These are phyloP conservation scores for Atethmia centrago DNA, from an alignment of 2,888 invertebrate species.

Conservation along the genomic window DNA sequence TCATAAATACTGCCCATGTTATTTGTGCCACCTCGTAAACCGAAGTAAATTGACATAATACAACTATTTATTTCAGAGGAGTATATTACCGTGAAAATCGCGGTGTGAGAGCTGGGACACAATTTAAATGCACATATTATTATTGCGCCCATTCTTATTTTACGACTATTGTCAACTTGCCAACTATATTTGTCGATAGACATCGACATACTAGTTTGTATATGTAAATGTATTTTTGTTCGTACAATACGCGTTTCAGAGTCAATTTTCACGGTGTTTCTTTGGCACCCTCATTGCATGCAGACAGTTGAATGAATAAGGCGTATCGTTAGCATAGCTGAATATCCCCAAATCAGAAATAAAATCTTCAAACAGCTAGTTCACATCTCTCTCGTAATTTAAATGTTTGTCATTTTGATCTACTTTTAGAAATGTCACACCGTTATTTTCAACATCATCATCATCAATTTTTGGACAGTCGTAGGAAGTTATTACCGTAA, in stretches of 20 bases:
- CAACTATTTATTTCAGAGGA: conserved; percentile 54
- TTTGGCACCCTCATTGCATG: conserved; percentile 74
- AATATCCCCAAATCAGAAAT: conserved; percentile 54
- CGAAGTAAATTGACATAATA: conserved; percentile 55
- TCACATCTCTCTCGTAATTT: not conserved
- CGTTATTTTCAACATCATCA: conserved; percentile 74
- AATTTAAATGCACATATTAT: conserved; percentile 68
- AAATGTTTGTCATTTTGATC: not conserved
- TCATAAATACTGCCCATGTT: conserved; percentile 47
- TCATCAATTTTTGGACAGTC: conserved; percentile 73
- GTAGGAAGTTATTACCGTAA: conserved; percentile 78
- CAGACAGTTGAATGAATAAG: conserved; percentile 68
- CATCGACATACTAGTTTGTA: conserved; percentile 66
- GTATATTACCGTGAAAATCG: conserved; percentile 57
- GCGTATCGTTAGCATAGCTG: conserved; percentile 63
- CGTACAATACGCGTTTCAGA: conserved; percentile 77
- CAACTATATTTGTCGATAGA: conserved; percentile 55
- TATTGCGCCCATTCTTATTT: conserved; percentile 66
- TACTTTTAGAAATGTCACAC: conserved; percentile 48
- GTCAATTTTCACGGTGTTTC: conserved; percentile 81
- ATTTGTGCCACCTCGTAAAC: conserved; percentile 57
- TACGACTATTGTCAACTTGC: conserved; percentile 65
- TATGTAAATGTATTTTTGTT: conserved; percentile 69
- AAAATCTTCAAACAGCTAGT: not conserved
- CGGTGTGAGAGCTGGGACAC: conserved; percentile 46